Evolutionary conservation across 2,113 vertebrate species (phyloP).

Genomic region (Tupaia chinensis): DNA sequence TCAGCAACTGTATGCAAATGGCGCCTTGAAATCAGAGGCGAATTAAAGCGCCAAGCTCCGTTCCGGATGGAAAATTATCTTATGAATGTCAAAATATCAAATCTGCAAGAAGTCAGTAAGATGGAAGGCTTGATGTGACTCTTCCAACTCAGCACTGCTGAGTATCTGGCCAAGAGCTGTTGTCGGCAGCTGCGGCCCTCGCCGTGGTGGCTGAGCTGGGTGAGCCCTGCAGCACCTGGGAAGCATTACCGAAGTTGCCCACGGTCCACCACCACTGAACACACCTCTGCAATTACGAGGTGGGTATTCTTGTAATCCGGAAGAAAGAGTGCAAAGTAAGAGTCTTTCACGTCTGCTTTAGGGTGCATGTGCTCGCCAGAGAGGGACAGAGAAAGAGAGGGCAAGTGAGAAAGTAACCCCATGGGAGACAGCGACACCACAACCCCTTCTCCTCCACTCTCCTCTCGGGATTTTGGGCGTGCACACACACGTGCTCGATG

Average conservation of each 20-base stretch:
- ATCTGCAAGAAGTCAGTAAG: neutral
- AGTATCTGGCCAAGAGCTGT: too few relatives aligned
- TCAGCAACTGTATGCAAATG: neutral
- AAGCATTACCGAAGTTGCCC: neutral
- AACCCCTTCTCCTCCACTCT: too few relatives aligned
- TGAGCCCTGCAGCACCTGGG: fast-evolving
- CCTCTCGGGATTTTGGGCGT: too few relatives aligned
- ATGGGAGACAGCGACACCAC: too few relatives aligned
- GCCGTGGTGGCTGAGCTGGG: too few relatives aligned
- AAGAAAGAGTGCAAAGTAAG: neutral
- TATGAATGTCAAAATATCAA: neutral
- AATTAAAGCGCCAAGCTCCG: neutral
- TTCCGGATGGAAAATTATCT: neutral
- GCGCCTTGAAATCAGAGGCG: neutral
- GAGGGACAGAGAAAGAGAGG: too few relatives aligned
- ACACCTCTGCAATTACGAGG: fast-evolving
- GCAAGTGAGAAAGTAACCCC: too few relatives aligned
- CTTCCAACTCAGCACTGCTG: neutral
- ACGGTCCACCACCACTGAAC: fast-evolving
- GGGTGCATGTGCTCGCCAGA: too few relatives aligned
- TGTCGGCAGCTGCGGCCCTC: too few relatives aligned
- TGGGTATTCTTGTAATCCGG: fast-evolving
- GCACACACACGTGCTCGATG: too few relatives aligned
- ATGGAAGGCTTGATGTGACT: neutral
- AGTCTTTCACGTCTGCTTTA: too few relatives aligned